Conservation (phyloP, 2,113 vertebrate genomes). For the Lonchura striata region DNA sequence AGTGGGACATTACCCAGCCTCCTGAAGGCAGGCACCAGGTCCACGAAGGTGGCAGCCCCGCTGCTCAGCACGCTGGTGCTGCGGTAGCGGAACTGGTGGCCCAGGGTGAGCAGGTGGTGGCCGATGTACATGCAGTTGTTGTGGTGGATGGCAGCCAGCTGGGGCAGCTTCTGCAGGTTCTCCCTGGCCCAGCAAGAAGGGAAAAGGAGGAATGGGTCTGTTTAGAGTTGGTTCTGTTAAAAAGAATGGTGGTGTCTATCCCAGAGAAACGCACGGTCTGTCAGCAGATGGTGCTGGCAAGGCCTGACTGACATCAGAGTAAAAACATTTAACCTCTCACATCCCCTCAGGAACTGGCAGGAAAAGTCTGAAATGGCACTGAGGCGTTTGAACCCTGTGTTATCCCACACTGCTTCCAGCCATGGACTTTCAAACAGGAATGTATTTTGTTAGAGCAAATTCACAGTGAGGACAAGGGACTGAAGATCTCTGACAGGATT, state of each 20-base stretch:
- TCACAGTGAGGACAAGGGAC: not conserved
- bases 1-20: conserved; percentile 83
- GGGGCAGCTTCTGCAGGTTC: conserved; percentile 92
- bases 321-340: not conserved
- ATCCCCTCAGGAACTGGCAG: not conserved
- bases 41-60: conserved; percentile 87
- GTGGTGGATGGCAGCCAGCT: conserved; percentile 94
- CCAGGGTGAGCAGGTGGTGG: conserved; percentile 92
- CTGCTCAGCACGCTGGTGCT: conserved; percentile 77
- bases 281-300: not conserved
- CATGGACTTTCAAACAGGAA: not conserved
- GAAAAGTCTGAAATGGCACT: not conserved
- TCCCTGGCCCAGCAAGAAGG: conserved; percentile 74
- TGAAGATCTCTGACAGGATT: not conserved
- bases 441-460: not conserved
- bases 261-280: rapidly evolving
- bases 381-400: rapidly evolving
- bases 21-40: conserved; percentile 90
- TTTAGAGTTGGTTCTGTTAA: not conserved
- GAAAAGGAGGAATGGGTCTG: not conserved
- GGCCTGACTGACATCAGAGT: not conserved
- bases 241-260: rapidly evolving
- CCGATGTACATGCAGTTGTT: conserved; percentile 99
- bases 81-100: conserved; percentile 86
- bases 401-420: not conserved